Evolutionary conservation across 2,888 invertebrate genomes (phyloP).

Genomic region (Anorthoa munda): DNA sequence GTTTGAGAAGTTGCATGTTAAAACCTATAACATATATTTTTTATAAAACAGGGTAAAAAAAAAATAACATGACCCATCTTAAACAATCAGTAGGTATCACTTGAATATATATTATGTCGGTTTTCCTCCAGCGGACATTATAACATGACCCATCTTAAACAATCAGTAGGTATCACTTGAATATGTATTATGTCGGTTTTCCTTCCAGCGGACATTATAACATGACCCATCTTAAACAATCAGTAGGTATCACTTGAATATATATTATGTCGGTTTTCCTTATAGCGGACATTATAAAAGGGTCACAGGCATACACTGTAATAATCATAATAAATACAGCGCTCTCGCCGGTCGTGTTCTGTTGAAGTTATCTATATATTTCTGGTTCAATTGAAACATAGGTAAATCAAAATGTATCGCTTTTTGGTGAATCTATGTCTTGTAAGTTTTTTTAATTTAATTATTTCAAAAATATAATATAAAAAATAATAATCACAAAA

Average conservation of each 20-base stretch:
- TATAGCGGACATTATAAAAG: not conserved
- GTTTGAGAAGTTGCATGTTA: too few relatives aligned
- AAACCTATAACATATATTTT: too few relatives aligned
- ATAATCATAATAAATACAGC: not conserved
- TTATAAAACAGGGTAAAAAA: too few relatives aligned
- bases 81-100: too few relatives aligned
- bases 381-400: not conserved
- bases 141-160: too few relatives aligned
- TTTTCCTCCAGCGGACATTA: not conserved
- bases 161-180: too few relatives aligned
- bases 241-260: not conserved
- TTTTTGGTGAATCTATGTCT: slow-evolving; percentile 13
- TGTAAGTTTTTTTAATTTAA: slow-evolving; percentile 19
- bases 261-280: not conserved
- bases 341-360: not conserved
- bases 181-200: not conserved
- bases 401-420: slow-evolving; percentile 3
- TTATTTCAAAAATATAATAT: not conserved
- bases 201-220: not conserved
- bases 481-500: too few relatives aligned
- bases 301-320: too few relatives aligned
- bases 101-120: not conserved
- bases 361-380: not conserved
- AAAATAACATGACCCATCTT: too few relatives aligned
- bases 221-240: too few relatives aligned